A percentile compares a stretch with the other conserved stretches of the same genome.
phyloP scores from a whole-genome alignment of 2,888 invertebrate genomes.

The Tholera decimalis region DNA sequence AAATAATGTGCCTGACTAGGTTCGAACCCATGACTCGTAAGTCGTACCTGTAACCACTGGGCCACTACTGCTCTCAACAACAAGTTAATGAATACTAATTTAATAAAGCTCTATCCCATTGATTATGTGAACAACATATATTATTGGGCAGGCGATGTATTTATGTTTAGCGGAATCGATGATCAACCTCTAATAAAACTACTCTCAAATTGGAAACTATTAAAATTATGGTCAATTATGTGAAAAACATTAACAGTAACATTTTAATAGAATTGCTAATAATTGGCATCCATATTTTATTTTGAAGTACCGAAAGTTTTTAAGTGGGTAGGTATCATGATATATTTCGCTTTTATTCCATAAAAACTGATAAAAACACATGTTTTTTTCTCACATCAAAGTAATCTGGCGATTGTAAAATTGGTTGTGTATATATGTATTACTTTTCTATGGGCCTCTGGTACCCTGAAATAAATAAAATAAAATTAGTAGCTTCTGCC shows the following conservation, averaged over 20 bases:
- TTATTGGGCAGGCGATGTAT: constrained; percentile 25
- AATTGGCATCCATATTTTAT: neutral
- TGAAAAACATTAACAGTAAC: neutral
- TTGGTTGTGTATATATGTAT: neutral
- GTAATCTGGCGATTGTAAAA: neutral
- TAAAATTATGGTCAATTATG: constrained; percentile 11
- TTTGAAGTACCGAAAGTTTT: neutral
- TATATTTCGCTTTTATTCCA: too few relatives aligned
- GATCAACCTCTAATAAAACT: constrained; percentile 10
- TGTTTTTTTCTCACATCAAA: neutral
- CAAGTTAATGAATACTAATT: constrained; percentile 3
- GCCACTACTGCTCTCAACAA: constrained; percentile 6
- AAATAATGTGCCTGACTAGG: too few relatives aligned
- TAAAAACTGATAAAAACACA: neutral
- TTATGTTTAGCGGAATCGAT: constrained; percentile 1
- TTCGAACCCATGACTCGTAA: too few relatives aligned
- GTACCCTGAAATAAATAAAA: too few relatives aligned
- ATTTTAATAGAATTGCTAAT: neutral
- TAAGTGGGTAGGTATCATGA: too few relatives aligned
- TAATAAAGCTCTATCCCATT: neutral
- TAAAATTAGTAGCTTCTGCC: too few relatives aligned
- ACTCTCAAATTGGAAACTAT: neutral
- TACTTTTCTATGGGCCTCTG: too few relatives aligned
- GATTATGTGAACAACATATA: constrained; percentile 1
- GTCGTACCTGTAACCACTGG: too few relatives aligned